Conservation (phyloP, 2,113 vertebrate genomes). For the Bucco capensis region DNA sequence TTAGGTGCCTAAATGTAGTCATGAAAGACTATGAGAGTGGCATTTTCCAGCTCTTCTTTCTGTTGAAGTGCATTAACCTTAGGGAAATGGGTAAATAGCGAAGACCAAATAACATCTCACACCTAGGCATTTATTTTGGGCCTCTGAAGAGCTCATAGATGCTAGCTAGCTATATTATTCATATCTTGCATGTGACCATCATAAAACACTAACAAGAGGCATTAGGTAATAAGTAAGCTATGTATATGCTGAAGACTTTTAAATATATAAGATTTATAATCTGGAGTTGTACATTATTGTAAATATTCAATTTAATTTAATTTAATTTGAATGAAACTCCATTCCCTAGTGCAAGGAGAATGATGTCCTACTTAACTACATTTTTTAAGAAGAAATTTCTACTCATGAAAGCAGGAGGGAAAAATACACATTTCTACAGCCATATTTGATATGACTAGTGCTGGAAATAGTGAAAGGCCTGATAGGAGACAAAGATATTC, state of each 20-base stretch:
- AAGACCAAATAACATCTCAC: background rate
- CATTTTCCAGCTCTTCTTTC: background rate
- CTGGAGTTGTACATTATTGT: background rate
- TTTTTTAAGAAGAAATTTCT: background rate
- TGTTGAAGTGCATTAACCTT: background rate
- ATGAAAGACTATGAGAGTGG: background rate
- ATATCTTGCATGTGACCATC: background rate
- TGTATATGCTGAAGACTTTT: background rate
- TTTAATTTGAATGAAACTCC: background rate
- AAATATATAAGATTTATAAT: background rate
- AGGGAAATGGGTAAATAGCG: background rate
- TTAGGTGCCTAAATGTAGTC: background rate
- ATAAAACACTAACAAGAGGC: background rate
- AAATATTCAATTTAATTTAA: background rate
- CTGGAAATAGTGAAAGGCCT: background rate
- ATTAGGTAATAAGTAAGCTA: background rate
- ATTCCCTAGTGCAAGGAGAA: background rate
- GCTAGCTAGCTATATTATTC: background rate
- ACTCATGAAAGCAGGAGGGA: background rate
- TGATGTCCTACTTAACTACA: background rate
- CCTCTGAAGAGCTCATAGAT: constrained; percentile 2
- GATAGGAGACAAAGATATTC: background rate
- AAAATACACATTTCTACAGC: background rate
- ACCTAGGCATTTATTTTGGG: background rate
- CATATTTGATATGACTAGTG: background rate